Conservation (phyloP, 1,140 invertebrate species). For the Charaxes varanes region DNA sequence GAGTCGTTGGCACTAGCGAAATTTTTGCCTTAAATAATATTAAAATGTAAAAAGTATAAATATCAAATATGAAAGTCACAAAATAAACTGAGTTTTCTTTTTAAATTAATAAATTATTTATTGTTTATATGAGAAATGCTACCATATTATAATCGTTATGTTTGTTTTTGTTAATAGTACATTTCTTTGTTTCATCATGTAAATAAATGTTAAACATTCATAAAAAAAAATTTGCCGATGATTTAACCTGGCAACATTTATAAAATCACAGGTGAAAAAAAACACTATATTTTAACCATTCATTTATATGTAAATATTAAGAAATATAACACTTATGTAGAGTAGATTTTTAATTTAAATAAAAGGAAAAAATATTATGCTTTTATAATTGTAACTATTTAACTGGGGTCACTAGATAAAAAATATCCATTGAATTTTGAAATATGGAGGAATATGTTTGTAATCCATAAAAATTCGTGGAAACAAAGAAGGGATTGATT, state of each 20-base stretch:
- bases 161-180: too few species aligned
- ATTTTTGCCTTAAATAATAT: too few species aligned
- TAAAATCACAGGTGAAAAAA: slow-evolving; percentile 9
- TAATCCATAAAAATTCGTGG: slow-evolving; percentile 55
- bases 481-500: slow-evolving; percentile 34
- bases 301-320: slow-evolving; percentile 56
- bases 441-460: slow-evolving; percentile 59
- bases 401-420: slow-evolving; percentile 16
- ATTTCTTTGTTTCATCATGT: too few species aligned
- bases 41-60: too few species aligned
- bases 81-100: background rate
- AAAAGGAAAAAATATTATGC: slow-evolving; percentile 33
- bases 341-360: slow-evolving; percentile 39
- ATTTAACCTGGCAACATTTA: slow-evolving; percentile 24
- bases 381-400: slow-evolving; percentile 20
- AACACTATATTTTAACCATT: slow-evolving; percentile 31
- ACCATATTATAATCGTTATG: too few species aligned
- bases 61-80: too few species aligned
- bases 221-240: too few species aligned
- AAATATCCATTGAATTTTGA: slow-evolving; percentile 43
- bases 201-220: too few species aligned
- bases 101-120: too few species aligned
- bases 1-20: slow-evolving; percentile 3
- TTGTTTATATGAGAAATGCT: too few species aligned
- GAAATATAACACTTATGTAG: slow-evolving; percentile 21